Evolutionary conservation across 2,797 vertebrate species (phyloP).

Genomic region (Sebastes taczanowskii): DNA sequence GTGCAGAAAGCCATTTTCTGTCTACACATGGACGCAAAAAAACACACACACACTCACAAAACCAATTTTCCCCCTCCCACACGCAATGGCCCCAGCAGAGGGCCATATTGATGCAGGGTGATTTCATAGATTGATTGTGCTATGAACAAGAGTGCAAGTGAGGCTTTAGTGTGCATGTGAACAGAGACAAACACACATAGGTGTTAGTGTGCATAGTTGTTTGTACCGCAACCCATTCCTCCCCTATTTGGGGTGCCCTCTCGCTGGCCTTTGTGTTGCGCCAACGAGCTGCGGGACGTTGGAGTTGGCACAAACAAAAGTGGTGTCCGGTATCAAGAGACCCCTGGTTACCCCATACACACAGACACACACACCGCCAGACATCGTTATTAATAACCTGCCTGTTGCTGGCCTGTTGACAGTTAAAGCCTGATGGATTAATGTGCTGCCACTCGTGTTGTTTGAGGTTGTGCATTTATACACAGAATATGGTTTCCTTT

Average conservation of each 20-base stretch:
- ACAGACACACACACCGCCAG: conserved; percentile 52
- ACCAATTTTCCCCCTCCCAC: conserved; percentile 61
- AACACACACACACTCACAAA: conserved; percentile 38
- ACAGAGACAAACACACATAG: conserved; percentile 23
- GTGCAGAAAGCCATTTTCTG: conserved; percentile 74
- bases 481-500: not conserved
- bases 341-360: conserved; percentile 72
- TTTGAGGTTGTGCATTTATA: conserved; percentile 1
- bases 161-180: conserved; percentile 44
- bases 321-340: conserved; percentile 69
- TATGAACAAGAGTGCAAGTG: conserved; percentile 21
- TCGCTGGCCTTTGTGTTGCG: conserved; percentile 56
- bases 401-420: conserved; percentile 76
- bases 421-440: conserved; percentile 57
- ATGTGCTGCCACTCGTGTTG: conserved; percentile 2
- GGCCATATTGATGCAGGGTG: conserved; percentile 63
- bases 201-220: conserved; percentile 17
- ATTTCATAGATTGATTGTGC: conserved; percentile 69
- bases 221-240: not conserved
- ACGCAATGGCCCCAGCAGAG: conserved; percentile 43
- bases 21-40: conserved; percentile 39
- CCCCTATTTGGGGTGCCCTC: conserved; percentile 57
- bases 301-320: conserved; percentile 57
- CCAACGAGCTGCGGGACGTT: conserved; percentile 35
- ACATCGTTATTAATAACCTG: conserved; percentile 81